Conservation (phyloP, 2,113 vertebrate genomes). For the Propithecus coquereli region DNA sequence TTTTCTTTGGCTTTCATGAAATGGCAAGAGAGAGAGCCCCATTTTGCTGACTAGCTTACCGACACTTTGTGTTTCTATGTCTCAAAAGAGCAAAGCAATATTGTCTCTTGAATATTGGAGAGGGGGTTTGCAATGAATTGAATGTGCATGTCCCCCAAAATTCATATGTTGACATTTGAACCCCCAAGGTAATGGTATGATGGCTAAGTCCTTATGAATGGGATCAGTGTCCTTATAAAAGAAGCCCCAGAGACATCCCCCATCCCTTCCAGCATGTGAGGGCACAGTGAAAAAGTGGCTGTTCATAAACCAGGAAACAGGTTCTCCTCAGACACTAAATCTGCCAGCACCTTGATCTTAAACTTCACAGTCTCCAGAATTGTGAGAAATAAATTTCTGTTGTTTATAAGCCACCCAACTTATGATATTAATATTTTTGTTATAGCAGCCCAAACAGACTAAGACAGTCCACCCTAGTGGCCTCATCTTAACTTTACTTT, state of each 20-base stretch:
- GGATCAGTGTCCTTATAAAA: background rate
- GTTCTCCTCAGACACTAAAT: too few species aligned
- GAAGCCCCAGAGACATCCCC: background rate
- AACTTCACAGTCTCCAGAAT: background rate
- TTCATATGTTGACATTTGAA: background rate
- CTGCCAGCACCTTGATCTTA: too few species aligned
- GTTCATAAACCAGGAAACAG: background rate
- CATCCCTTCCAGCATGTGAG: fast-evolving
- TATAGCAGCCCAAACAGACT: background rate
- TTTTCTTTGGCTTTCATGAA: conserved; percentile 23
- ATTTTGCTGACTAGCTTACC: background rate
- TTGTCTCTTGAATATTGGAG: background rate
- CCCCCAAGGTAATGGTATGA: background rate
- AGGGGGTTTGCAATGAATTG: background rate
- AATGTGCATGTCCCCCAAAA: background rate
- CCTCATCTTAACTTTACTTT: background rate
- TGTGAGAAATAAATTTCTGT: background rate
- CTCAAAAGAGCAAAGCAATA: background rate
- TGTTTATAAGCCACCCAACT: background rate
- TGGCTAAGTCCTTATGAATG: fast-evolving
- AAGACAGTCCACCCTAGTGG: background rate
- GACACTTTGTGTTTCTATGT: background rate
- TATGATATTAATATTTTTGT: background rate
- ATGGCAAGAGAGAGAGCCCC: background rate
- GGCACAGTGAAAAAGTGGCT: background rate